A percentile compares a stretch with the other conserved stretches of the same genome.
Evolutionary conservation across 2,113 vertebrate genomes (phyloP).

Genomic region (Brachypteracias leptosomus): DNA sequence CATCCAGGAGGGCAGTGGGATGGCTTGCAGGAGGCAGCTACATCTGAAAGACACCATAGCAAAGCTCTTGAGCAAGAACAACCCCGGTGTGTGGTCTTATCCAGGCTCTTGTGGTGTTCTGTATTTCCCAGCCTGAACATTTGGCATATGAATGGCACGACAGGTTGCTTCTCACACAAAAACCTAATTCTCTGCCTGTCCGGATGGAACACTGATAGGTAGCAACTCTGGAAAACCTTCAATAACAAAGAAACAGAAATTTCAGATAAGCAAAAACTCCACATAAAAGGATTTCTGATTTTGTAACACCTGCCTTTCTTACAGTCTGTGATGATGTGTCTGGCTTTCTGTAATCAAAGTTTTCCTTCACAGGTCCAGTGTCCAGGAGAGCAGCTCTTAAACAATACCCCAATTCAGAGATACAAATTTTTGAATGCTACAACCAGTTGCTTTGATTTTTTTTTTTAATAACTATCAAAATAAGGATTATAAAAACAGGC

Average conservation of each 20-base stretch:
- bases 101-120: background rate
- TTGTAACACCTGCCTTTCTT: background rate
- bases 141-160: background rate
- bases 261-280: background rate
- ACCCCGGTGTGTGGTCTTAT: too few relatives aligned
- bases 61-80: background rate
- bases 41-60: fast-evolving
- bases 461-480: background rate
- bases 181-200: background rate
- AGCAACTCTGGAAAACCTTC: background rate
- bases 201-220: background rate
- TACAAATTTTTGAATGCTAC: background rate
- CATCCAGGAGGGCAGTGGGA: too few relatives aligned
- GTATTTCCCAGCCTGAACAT: fast-evolving
- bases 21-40: fast-evolving
- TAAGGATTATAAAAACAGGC: background rate
- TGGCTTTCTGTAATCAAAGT: background rate
- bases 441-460: background rate
- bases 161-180: background rate
- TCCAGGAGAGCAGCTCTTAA: background rate
- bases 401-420: background rate
- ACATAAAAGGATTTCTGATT: background rate
- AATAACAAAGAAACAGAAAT: background rate
- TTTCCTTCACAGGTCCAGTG: background rate
- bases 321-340: background rate